Base-by-base conservation (phyloP, 2,797 vertebrate species). In the Amblyopsis hoosieri region DNA sequence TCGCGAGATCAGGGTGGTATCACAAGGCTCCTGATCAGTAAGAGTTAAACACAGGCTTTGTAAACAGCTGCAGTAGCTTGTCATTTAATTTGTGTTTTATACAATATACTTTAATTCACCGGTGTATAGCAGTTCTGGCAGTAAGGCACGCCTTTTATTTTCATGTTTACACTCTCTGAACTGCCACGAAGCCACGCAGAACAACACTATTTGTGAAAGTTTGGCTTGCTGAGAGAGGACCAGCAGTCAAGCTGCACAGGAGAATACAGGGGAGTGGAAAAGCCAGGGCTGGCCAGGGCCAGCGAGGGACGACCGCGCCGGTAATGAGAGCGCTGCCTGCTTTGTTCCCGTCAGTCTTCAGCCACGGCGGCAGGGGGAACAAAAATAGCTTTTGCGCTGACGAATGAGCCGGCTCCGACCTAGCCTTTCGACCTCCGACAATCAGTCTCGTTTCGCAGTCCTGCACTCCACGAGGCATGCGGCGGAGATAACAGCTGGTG, bases 301-400 rank as follows among this genome's bases (percentile, higher is more conserved):
- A 82, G 76, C 80, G 12, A 76, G 80, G 72, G 78, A 85, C 82
- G 66, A 77, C 82, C 75, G 86, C 87, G 82, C 91, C 91, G 90
- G 91, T 94, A 96, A 95, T 94, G 92, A 95, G 93, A 93, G 86
- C 84, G 90, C 89, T 93, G 90, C 65, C 74, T 69, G 62, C 65
- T 72, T 48, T 55, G 57, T 52, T 66, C 60, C 64, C 57, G 56
- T 48, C 67, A 90, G 90, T 93, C 92, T 67, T 69, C 92, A 87
- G 93, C 92, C 90, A 29, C 23, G 93, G 91, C 90, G 85, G 93
- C 93, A 89, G 82, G 92, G 95, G 37, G 95, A 96, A 94, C 94
- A 95, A 95, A 98, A 96, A 96, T 96, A 96, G 94, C 94, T 93
- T 88, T 94, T 92, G 93, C 92, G 23, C 93, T 97, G 94, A 96